These are phyloP conservation scores for Prionailurus viverrinus DNA, from an alignment of 2,113 vertebrate species.

Conservation along the genomic window DNA sequence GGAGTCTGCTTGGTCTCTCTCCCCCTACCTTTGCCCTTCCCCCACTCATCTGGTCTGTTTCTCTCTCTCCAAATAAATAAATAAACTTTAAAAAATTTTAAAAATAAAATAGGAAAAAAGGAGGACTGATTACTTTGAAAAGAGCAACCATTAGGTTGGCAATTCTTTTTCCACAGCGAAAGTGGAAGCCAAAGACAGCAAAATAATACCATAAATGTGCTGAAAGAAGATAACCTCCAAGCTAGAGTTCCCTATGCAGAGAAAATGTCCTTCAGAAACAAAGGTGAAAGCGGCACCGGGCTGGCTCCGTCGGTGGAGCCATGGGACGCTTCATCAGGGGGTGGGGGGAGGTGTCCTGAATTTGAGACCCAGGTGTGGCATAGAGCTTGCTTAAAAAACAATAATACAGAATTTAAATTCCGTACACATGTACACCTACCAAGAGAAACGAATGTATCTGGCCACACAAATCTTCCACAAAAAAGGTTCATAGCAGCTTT, in stretches of 20 bases:
- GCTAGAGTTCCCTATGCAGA: background rate
- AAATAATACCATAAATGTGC: background rate
- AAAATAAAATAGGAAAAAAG: background rate
- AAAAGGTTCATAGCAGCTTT: background rate
- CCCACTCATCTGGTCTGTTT: too few relatives aligned
- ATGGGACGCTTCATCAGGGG: background rate
- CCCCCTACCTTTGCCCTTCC: too few relatives aligned
- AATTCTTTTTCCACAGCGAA: background rate
- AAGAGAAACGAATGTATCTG: background rate
- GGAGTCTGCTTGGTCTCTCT: too few relatives aligned
- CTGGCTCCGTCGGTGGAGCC: background rate
- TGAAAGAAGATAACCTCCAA: background rate
- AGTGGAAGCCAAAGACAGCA: background rate
- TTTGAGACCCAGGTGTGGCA: background rate
- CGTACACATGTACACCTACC: background rate
- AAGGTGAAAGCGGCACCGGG: background rate
- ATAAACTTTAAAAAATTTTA: too few relatives aligned
- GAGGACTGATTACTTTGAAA: background rate
- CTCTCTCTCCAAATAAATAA: too few relatives aligned
- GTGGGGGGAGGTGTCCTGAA: background rate
- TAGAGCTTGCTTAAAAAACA: background rate
- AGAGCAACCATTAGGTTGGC: background rate
- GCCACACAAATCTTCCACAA: background rate
- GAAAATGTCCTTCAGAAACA: constrained; percentile 25
- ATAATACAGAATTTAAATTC: background rate